Percentiles rank a stretch among this genome's conserved stretches.
phyloP scores from a whole-genome alignment of 2,797 vertebrate species.

The Schizopygopsis pylzovi region DNA sequence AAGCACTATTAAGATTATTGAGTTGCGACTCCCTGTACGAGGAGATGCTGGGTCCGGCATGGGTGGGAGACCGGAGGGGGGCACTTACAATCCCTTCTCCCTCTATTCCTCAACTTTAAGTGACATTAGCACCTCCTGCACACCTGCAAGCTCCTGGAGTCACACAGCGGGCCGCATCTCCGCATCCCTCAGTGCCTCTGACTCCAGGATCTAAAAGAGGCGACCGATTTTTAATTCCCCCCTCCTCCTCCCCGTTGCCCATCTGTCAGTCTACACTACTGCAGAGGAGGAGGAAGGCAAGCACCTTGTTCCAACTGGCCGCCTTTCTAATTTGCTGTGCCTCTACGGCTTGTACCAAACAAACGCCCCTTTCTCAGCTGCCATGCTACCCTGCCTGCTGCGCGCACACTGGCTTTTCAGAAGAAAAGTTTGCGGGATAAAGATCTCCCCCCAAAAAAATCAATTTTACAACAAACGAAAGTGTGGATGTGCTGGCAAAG shows the following conservation, averaged over 20 bases:
- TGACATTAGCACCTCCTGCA: slow-evolving; percentile 69
- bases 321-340: slow-evolving; percentile 83
- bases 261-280: slow-evolving; percentile 80
- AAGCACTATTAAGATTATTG: slow-evolving; percentile 80
- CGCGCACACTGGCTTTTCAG: slow-evolving; percentile 45
- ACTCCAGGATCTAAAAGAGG: slow-evolving; percentile 71
- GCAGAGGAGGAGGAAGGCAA: slow-evolving; percentile 71
- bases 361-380: slow-evolving; percentile 78
- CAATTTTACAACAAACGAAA: slow-evolving; percentile 32
- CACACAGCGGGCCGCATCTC: slow-evolving; percentile 71
- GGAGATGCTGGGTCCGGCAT: slow-evolving; percentile 34
- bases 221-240: slow-evolving; percentile 77
- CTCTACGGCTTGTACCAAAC: slow-evolving; percentile 79
- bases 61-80: slow-evolving; percentile 31
- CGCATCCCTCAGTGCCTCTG: slow-evolving; percentile 68
- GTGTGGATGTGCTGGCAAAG: slow-evolving; percentile 22
- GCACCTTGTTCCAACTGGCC: slow-evolving; percentile 79
- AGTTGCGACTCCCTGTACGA: slow-evolving; percentile 65
- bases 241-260: slow-evolving; percentile 71
- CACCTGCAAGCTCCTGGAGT: slow-evolving; percentile 64
- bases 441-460: slow-evolving; percentile 11
- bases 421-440: slow-evolving; percentile 43
- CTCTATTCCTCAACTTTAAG: slow-evolving; percentile 62
- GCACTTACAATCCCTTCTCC: slow-evolving; percentile 25
- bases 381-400: slow-evolving; percentile 66